A percentile compares a stretch with the other conserved stretches of the same genome.
Evolutionary conservation across 2,888 invertebrate genomes (phyloP).

Genomic region (Zaprionus obscuricornis): DNA sequence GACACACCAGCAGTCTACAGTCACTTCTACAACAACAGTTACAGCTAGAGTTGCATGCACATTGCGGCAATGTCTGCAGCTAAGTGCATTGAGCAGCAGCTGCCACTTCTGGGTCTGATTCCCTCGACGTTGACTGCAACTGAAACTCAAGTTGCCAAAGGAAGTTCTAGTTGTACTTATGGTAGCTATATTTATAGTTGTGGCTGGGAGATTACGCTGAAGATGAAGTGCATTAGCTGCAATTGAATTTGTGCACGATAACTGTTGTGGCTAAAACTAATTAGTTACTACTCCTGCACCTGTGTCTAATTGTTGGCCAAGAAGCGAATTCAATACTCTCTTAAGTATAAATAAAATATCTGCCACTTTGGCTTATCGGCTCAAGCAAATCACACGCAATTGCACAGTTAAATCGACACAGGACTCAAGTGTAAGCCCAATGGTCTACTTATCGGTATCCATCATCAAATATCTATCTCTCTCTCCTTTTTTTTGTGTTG

Average conservation of each 20-base stretch:
- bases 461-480: constrained; percentile 35
- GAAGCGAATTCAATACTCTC: constrained; percentile 30
- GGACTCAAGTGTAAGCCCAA: too few species aligned
- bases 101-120: constrained; percentile 33
- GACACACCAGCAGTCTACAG: constrained; percentile 61
- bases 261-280: constrained; percentile 17
- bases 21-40: background rate
- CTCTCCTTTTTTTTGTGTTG: too few species aligned
- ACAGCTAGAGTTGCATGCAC: background rate
- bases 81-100: constrained; percentile 56
- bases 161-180: background rate
- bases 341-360: constrained; percentile 12
- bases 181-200: background rate
- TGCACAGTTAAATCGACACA: constrained; percentile 27
- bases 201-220: constrained; percentile 32
- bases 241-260: constrained; percentile 80
- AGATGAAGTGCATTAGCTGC: constrained; percentile 76
- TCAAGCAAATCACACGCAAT: constrained; percentile 33
- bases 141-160: background rate
- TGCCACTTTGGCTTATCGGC: constrained; percentile 46
- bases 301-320: constrained; percentile 57
- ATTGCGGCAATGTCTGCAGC: constrained; percentile 36
- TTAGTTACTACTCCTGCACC: constrained; percentile 33
- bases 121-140: constrained; percentile 10
- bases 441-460: constrained; percentile 31